Conservation (phyloP, 2,113 vertebrate genomes). For the Ceyx melanurus region DNA sequence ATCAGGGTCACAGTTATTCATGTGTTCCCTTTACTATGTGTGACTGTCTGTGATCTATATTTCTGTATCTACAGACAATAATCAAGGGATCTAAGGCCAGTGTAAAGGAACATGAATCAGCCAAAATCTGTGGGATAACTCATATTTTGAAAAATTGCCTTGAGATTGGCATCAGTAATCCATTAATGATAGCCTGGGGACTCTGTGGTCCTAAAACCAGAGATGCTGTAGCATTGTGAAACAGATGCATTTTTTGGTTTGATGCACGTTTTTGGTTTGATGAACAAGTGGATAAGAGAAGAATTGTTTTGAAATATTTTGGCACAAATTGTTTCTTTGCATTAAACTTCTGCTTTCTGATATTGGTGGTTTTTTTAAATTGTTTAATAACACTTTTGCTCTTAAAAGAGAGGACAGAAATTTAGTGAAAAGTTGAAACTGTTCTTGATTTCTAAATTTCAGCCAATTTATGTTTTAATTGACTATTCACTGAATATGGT, state of each 20-base stretch:
- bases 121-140: background rate
- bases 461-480: background rate
- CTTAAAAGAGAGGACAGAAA: background rate
- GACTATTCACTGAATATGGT: background rate
- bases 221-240: background rate
- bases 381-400: background rate
- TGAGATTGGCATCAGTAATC: background rate
- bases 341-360: background rate
- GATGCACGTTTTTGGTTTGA: background rate
- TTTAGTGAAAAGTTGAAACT: background rate
- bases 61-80: background rate
- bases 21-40: background rate
- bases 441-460: background rate
- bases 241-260: background rate
- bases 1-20: background rate
- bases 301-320: background rate
- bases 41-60: background rate
- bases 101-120: background rate
- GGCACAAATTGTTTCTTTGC: background rate
- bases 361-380: background rate
- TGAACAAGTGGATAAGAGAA: background rate
- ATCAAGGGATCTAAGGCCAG: background rate
- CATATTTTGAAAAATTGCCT: background rate
- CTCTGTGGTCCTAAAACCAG: background rate
- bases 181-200: background rate